Percentiles rank a stretch among this genome's conserved stretches.
Evolutionary conservation across 2,113 vertebrate genomes (phyloP).

Genomic region (Pygoscelis adeliae): DNA sequence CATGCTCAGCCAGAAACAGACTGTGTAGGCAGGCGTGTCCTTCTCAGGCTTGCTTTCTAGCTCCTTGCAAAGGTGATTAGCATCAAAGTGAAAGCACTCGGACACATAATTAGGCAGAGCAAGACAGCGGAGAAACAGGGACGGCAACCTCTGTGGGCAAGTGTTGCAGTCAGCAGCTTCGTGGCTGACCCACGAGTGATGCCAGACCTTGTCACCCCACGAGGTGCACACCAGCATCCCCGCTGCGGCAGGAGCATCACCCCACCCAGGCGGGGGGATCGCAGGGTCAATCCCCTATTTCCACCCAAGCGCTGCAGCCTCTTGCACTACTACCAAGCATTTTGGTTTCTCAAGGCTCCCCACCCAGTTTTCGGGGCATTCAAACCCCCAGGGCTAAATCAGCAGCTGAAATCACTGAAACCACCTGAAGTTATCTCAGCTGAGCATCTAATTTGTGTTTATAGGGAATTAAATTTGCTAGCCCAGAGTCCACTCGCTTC

Average conservation of each 20-base stretch:
- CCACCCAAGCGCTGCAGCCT: background rate
- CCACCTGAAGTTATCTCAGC: background rate
- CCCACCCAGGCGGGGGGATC: background rate
- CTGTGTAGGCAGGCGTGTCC: background rate
- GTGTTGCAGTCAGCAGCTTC: constrained; percentile 4
- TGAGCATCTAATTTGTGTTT: constrained; percentile 35
- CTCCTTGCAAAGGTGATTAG: background rate
- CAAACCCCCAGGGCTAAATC: background rate
- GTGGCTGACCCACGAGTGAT: background rate
- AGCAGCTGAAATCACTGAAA: background rate
- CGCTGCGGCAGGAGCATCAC: background rate
- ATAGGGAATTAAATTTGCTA: background rate
- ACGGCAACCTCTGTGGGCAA: background rate
- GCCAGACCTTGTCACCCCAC: background rate
- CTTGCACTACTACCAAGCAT: background rate
- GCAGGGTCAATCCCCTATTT: rapidly evolving
- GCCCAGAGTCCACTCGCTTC: background rate
- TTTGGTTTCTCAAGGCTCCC: background rate
- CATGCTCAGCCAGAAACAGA: background rate
- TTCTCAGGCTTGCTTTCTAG: background rate
- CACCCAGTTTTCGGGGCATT: background rate
- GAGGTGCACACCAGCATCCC: background rate
- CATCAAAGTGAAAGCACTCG: constrained; percentile 38
- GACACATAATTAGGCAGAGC: constrained; percentile 40
- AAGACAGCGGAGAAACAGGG: constrained; percentile 23